These are phyloP conservation scores for Piscicola geometra DNA, from an alignment of 2,888 invertebrate genomes.

Conservation along the genomic window DNA sequence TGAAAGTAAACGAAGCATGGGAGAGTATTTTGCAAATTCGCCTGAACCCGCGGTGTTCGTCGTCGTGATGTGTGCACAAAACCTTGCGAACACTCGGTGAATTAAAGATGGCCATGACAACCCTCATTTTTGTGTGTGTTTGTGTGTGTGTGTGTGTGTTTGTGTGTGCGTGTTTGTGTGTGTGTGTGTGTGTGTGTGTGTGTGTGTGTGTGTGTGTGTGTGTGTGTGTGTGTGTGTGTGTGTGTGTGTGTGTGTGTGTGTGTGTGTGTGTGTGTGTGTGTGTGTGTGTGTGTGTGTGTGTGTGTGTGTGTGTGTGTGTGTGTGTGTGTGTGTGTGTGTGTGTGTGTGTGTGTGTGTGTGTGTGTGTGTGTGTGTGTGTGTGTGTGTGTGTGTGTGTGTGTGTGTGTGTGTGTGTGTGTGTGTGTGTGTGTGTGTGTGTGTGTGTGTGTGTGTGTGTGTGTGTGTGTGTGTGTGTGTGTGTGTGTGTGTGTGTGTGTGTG, in stretches of 20 bases:
- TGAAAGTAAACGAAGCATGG: no score
- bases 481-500: no score
- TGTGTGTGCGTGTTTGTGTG: background rate
- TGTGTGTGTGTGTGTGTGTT: background rate
- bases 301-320: conserved; percentile 25
- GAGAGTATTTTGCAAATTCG: no score
- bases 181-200: conserved; percentile 15
- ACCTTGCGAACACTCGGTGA: no score
- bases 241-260: conserved; percentile 23
- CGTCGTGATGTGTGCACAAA: no score
- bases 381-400: conserved; percentile 22
- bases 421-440: background rate
- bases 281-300: conserved; percentile 25
- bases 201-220: conserved; percentile 15
- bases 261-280: conserved; percentile 25
- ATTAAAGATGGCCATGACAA: no score
- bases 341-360: conserved; percentile 25
- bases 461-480: no score
- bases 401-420: background rate
- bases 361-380: conserved; percentile 24
- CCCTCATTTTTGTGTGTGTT: no score
- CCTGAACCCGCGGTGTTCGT: no score
- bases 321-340: conserved; percentile 25
- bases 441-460: no score
- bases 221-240: conserved; percentile 1